Evolutionary conservation across 2,797 vertebrate species (phyloP).

Genomic region (Oreochromis grahami): DNA sequence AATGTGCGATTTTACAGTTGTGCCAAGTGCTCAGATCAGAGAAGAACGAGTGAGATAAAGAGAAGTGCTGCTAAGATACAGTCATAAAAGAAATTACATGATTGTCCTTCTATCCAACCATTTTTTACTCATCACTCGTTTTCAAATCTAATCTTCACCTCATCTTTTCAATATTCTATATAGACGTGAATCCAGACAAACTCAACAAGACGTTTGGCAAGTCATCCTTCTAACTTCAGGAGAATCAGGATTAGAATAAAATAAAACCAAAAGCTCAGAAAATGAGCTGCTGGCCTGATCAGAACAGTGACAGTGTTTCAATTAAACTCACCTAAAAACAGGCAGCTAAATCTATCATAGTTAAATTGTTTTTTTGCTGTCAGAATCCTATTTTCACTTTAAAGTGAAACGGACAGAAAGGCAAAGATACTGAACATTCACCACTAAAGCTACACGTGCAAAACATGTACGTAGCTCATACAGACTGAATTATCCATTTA

Average conservation of each 20-base stretch:
- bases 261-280: neutral
- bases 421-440: neutral
- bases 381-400: neutral
- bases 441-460: neutral
- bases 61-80: neutral
- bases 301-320: neutral
- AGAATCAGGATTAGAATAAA: neutral
- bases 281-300: neutral
- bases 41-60: accelerated
- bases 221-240: neutral
- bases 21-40: neutral
- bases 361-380: neutral
- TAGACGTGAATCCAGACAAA: neutral
- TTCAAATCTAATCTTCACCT: neutral
- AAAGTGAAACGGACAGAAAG: neutral
- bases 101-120: neutral
- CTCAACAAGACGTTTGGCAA: neutral
- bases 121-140: neutral
- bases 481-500: neutral
- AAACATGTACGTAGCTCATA: neutral
- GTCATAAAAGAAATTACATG: neutral
- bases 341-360: too few species aligned
- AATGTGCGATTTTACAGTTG: neutral
- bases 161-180: accelerated
- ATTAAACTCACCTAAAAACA: neutral